Evolutionary conservation across 2,888 invertebrate genomes (phyloP), one percentile per base, ranked within the genome.

Genomic region (Entomobrya proxima): DNA sequence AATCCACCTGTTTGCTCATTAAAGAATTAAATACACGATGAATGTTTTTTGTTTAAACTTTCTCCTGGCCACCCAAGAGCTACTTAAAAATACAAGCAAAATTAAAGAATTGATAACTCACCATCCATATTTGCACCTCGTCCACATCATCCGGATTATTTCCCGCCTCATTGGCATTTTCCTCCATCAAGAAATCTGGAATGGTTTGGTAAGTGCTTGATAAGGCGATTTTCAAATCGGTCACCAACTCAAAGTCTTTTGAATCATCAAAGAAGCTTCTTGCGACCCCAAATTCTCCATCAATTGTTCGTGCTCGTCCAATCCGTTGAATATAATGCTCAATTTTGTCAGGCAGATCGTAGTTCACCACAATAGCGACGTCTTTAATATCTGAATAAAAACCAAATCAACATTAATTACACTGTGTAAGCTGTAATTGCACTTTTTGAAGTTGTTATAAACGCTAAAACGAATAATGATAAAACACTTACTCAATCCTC

Each of bases 321-420:
- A 84, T 55, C 0, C 84, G 67, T 44, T 84, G 84, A 13, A 84
- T 35, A 21, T 77, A 84, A 7, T 84, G 77, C 1, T 40, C 24
- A 6, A 77, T n/a, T 7, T 69, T 21, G 0, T 40, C 37, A 9
- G 84, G 84, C 27, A 84, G 24, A n/a, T 84, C 84, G 21, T 44
- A 84, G 18, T 84, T 84, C 5, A 84, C n/a, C 6, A 84, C 72
- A 9, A 30, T 5, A 5, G 40, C 6, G 0, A 76, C 27, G 0
- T 24, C 55, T 7, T 32, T 3, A 15, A 83, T 52, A 67, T 83
- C 83, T 83, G 18, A 1, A 47, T n/a, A 58, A 7, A 75, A 32
- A 44, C 11, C 44, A 40, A 11, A 40, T 7, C 44, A 55, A 55
- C 9, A 55, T 24, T 9, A 47, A 47, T 2, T 55, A 24, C 24